A percentile compares a stretch with the other conserved stretches of the same genome.
These are phyloP conservation scores for Apostichopus californicus DNA, from an alignment of 35 echinoderm and acorn worm species.

Conservation along the genomic window DNA sequence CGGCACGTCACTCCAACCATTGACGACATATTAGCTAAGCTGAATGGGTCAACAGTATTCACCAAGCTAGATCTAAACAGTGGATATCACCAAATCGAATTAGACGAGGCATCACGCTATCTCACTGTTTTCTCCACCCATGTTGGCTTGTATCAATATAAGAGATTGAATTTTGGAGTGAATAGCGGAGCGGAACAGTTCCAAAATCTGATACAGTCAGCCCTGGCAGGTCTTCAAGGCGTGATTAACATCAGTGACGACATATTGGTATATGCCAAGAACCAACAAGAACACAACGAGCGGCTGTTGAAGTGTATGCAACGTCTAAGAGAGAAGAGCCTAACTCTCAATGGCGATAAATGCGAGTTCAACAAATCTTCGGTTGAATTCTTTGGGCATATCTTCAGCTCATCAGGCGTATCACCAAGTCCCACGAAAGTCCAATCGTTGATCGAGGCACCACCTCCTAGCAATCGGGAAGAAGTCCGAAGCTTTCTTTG, in stretches of 20 bases:
- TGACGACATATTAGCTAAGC: constrained; percentile 39
- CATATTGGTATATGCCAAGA: not conserved
- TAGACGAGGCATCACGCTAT: constrained; percentile 59
- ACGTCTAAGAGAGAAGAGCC: constrained; percentile 61
- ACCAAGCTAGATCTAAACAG: constrained; percentile 62
- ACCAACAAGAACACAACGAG: not conserved
- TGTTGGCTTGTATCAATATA: not conserved
- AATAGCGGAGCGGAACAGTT: not conserved
- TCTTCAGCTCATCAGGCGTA: constrained; percentile 59
- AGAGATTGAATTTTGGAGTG: not conserved
- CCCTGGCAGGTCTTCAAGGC: not conserved
- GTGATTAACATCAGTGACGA: not conserved
- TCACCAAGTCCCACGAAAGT: constrained; percentile 76
- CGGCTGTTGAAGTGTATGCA: not conserved
- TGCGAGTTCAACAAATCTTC: constrained; percentile 43
- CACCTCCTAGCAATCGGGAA: constrained; percentile 54
- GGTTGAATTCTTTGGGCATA: constrained; percentile 76
- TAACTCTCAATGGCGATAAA: constrained; percentile 65
- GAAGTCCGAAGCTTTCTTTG: constrained; percentile 76
- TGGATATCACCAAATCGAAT: constrained; percentile 75
- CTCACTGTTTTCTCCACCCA: not conserved
- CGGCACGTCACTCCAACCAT: no score
- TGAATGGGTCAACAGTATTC: constrained; percentile 67
- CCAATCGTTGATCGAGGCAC: constrained; percentile 53
- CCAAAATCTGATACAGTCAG: not conserved